These are phyloP conservation scores for crab-eating macaque (Macaca fascicularis) DNA, from an alignment of 2,113 vertebrate species.

Conservation along the genomic window T2T-MFA8v1.1 NC_088378.1:13107001-13107500, in stretches of 20 bases:
- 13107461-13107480: neutral
- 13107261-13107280: neutral
- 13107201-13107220: slow-evolving; percentile 9
- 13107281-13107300: slow-evolving; percentile 15
- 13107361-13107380: neutral
- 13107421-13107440: slow-evolving; percentile 14
- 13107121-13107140: neutral
- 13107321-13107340: neutral
- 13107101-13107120: neutral
- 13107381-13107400: neutral
- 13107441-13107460: neutral
- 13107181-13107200: neutral
- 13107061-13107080: neutral
- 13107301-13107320: neutral
- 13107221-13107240: neutral
- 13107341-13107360: neutral
- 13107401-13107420: neutral
- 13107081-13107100: neutral
- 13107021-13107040: neutral
- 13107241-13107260: neutral
- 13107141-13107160: neutral
- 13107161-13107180: neutral
- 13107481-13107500: no score
- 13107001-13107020: neutral
- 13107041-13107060: neutral